Base-by-base conservation (phyloP, 92 coral and sea anemone species). In the Phymanthus crucifer region DNA sequence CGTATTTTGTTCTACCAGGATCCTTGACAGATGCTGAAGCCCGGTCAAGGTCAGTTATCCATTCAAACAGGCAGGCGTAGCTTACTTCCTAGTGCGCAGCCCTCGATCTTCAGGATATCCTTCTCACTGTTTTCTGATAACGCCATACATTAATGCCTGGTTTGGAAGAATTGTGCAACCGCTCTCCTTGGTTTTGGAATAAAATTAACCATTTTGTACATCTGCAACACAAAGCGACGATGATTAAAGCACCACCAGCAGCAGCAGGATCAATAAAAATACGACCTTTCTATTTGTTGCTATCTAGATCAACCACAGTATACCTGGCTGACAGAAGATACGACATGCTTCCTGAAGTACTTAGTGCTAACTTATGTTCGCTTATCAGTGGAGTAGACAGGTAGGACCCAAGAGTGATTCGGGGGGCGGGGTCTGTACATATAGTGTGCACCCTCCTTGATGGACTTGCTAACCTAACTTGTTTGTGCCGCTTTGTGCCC, bases 11-110 rank as follows among this genome's bases (percentile, higher is more conserved):
- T 17, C 83, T 78, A 61, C 97, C 97, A 19, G 93, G 90, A 5
- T 91, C 97, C 21, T 80, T 94, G 1, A 94, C 98, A 37, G 98
- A 94, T 83, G 86, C 84, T n/a, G 98, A 94, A 79, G 98, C 98
- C 10, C 88, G 90, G 3, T 80, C 94, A 56, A 91, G 98, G 98
- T 94, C 21, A 32, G 27, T 32, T 47, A 70, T 14, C 61, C 68
- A 38, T 14, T 31, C n/a, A n/a, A 12, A 24, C 65, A 31, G 37
- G 14, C 75, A 38, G 48, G 14, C 48, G 14, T n/a, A n/a, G n/a
- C n/a, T n/a, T n/a, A n/a, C n/a, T n/a, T n/a, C n/a, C n/a, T n/a
- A n/a, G n/a, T n/a, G n/a, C n/a, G n/a, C n/a, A n/a, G n/a, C n/a
- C n/a, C n/a, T n/a, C n/a, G n/a, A n/a, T n/a, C n/a, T n/a, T n/a